These are phyloP conservation scores for Pterocles orientalis DNA, from an alignment of 2,113 vertebrate species.

Conservation along the genomic window DNA sequence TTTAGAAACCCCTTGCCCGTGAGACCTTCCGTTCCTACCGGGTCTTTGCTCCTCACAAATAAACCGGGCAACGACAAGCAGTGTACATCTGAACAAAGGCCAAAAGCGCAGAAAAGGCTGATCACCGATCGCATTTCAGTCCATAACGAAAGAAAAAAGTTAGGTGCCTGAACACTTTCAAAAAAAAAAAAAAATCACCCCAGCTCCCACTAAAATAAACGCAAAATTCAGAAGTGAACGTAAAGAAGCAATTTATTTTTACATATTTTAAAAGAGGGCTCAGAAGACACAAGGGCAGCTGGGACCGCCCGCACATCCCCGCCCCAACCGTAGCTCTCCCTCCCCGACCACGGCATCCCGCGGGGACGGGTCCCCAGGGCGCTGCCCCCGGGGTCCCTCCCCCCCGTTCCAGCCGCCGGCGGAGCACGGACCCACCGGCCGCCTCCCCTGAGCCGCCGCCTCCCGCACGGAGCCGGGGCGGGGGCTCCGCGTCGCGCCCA, in stretches of 20 bases:
- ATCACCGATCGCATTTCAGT: background rate
- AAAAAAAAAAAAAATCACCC: no score
- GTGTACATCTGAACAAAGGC: background rate
- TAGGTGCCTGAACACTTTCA: background rate
- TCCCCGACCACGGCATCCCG: background rate
- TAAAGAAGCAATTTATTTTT: background rate
- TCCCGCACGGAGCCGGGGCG: background rate
- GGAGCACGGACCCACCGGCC: background rate
- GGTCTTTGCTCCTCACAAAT: background rate
- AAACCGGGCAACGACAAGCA: background rate
- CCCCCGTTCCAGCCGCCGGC: background rate
- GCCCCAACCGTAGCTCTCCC: background rate
- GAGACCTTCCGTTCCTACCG: background rate
- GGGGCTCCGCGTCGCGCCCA: no score
- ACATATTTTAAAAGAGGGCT: background rate
- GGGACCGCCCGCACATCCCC: background rate
- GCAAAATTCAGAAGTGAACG: background rate
- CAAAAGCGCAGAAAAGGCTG: background rate
- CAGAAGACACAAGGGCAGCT: background rate
- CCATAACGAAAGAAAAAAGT: background rate
- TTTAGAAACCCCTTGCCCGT: fast-evolving
- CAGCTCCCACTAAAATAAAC: background rate
- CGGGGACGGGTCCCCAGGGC: background rate
- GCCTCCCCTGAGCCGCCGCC: background rate
- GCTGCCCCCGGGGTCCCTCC: background rate